These are phyloP conservation scores for Catharus minimus DNA, from an alignment of 2,113 vertebrate species.

Conservation along the genomic window DNA sequence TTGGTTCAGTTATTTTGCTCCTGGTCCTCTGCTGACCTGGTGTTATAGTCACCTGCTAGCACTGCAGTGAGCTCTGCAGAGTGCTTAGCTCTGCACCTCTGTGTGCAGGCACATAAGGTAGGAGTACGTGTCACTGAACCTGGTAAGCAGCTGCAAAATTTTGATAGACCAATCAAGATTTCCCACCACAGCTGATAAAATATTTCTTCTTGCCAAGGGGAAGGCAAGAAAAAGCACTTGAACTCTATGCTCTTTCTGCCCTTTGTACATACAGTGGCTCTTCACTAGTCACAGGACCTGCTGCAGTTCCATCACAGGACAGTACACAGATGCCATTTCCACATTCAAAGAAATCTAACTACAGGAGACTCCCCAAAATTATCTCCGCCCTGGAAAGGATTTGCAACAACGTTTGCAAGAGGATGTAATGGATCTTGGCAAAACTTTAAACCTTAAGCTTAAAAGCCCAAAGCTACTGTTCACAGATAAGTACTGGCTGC, in stretches of 20 bases:
- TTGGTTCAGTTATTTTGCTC: neutral
- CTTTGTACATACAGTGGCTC: neutral
- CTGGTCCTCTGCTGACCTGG: neutral
- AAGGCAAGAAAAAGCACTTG: neutral
- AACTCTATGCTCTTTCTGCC: neutral
- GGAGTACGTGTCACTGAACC: neutral
- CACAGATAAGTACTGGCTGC: neutral
- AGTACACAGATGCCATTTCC: neutral
- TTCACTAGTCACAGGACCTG: neutral
- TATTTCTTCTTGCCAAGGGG: neutral
- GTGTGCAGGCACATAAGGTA: neutral
- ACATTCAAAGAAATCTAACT: neutral
- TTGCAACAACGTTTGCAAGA: neutral
- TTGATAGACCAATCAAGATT: neutral
- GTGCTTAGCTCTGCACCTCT: neutral
- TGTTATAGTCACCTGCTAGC: neutral
- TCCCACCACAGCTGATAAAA: neutral
- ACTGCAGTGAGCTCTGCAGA: neutral
- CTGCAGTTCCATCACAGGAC: neutral
- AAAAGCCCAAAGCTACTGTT: neutral
- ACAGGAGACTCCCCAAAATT: fast-evolving
- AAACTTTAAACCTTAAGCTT: neutral
- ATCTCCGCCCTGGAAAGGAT: neutral
- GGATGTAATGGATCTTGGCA: neutral
- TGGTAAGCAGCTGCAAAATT: neutral